Base-by-base conservation (phyloP, 2,113 vertebrate species). In the Puffinus mauretanicus region DNA sequence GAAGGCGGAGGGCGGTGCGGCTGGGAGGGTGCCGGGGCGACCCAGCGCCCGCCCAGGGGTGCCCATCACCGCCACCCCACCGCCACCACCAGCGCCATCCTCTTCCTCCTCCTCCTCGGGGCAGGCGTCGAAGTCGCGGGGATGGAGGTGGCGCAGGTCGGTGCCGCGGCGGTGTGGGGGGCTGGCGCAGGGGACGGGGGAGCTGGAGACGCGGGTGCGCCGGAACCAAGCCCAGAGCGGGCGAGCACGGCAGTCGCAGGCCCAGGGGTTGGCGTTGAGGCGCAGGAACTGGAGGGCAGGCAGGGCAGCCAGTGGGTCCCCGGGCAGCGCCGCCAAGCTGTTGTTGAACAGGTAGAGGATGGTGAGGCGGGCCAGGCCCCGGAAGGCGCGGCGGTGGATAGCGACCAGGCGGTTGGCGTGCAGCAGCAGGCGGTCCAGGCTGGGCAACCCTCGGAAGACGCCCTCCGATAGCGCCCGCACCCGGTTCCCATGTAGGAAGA, bases 301-400 rank as follows among this genome's bases (percentile, higher is more conserved):
- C 40, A 98, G 96, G 38, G 99, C 98, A 25, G 97, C 98, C 97
- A 99, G 98, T 14, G 98, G 98, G 98, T 99, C 99, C 29, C 99
- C 99, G 0, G 99, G 99, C 93, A 99, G 98, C 55, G 99, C 98
- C 4, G 97, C 97, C 96, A 99, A 98, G 95, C 99, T 99, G 97
- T 99, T 99, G 98, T 99, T 99, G 97, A 99, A 99, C 91, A 99
- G 98, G 97, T 99, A 99, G 88, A 99, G 99, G 94, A 99, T 99
- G 96, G 99, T 99, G 93, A 99, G 98, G 71, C 99, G 98, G 44
- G 98, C 98, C 88, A 99, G 98, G 80, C 99, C 99, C 4, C 97
- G 98, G 96, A 99, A 99, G 90, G 99, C 99, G 67, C 97, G 98
- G 22, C 98, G 98, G 94, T 99, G 98, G 82, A 99, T 98, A 92